Evolutionary conservation across 2,797 vertebrate genomes (phyloP).

Genomic region (Pangasius macronema): DNA sequence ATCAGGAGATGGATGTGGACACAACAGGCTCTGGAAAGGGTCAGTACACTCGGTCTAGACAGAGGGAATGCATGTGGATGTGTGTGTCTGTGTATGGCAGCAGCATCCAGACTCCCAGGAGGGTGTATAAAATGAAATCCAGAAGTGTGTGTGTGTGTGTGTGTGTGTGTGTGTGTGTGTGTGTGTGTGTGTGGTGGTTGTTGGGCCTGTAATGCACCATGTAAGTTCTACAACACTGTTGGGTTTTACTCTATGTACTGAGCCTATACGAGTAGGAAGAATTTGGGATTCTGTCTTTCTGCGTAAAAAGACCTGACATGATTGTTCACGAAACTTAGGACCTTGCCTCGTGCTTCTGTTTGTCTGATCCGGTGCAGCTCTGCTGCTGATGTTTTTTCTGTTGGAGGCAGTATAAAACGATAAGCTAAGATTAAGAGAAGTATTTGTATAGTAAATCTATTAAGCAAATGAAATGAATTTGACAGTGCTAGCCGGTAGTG

Average conservation of each 20-base stretch:
- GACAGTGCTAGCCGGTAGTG: not conserved
- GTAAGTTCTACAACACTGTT: not conserved
- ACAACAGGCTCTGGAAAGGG: conserved; percentile 31
- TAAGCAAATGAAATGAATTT: too few species aligned
- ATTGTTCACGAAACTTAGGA: not conserved
- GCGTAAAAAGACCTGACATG: not conserved
- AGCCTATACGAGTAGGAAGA: not conserved
- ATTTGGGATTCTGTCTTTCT: not conserved
- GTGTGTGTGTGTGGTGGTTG: too few species aligned
- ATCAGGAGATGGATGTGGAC: conserved; percentile 22
- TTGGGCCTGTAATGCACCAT: not conserved
- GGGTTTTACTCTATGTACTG: not conserved
- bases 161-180: too few species aligned
- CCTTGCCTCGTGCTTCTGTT: too few species aligned
- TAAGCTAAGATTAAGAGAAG: too few species aligned
- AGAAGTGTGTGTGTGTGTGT: not conserved
- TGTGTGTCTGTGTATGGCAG: not conserved
- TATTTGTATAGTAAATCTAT: too few species aligned
- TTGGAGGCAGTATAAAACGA: too few species aligned
- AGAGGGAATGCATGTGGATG: conserved; percentile 3
- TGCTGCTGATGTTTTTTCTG: too few species aligned
- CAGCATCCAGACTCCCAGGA: conserved; percentile 7
- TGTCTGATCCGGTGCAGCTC: too few species aligned
- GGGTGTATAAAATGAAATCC: conserved; percentile 22
- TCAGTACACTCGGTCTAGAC: conserved; percentile 14